phyloP scores from a whole-genome alignment of 2,113 vertebrate species.

The Ondatra zibethicus region DNA sequence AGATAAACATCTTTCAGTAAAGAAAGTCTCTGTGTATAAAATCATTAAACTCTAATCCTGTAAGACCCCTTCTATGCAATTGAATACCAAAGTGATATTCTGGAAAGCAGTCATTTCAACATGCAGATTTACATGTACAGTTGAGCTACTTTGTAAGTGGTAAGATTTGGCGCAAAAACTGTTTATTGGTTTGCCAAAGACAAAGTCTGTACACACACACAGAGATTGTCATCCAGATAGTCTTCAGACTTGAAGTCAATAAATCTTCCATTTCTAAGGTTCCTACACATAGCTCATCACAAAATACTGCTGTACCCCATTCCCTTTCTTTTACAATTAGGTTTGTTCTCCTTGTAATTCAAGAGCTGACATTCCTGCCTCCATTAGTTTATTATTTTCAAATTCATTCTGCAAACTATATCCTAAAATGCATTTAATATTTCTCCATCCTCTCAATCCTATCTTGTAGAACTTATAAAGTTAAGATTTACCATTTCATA shows the following conservation, averaged over 20 bases:
- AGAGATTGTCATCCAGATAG: background rate
- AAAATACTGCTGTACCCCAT: background rate
- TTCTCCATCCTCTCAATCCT: background rate
- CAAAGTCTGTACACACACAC: background rate
- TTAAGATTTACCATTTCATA: background rate
- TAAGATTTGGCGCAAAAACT: slow-evolving; percentile 21
- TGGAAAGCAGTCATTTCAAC: slow-evolving; percentile 4
- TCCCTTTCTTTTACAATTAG: background rate
- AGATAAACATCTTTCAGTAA: background rate
- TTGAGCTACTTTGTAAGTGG: background rate
- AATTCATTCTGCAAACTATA: background rate
- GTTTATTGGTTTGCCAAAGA: slow-evolving; percentile 21
- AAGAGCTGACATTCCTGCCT: background rate
- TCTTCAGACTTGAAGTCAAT: background rate
- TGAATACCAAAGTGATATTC: background rate
- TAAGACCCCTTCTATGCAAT: background rate
- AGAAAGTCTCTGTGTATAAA: slow-evolving; percentile 9
- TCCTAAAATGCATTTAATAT: background rate
- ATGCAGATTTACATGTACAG: background rate
- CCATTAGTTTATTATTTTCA: background rate
- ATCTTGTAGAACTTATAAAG: background rate
- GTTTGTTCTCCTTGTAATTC: background rate
- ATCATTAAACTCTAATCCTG: background rate
- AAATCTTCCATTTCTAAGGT: background rate
- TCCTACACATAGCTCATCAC: background rate